Evolutionary conservation across 2,797 vertebrate species (phyloP), one percentile per base, ranked within the genome.

Genomic region (Hybognathus amarus): DNA sequence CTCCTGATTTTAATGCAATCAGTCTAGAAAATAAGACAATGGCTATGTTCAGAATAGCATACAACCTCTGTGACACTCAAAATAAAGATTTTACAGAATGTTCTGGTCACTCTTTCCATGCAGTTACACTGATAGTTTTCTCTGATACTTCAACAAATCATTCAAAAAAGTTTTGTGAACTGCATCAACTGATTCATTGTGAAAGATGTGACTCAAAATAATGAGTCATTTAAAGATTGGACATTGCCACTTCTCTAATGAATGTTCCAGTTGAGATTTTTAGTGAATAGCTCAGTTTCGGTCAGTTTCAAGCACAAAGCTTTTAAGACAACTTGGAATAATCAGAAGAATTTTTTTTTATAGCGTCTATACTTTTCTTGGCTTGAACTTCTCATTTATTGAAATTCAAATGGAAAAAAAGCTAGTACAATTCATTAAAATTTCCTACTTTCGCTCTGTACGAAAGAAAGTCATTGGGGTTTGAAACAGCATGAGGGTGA

Each of bases 1-100:
- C 87, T 86, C 50, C 79, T 2, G 81, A 90, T 88, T 67, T 75
- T 69, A 84, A 84, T 74, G 86, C 85, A 91, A 90, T 85, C 83
- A 84, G 86, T 83, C 86, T 85, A 85, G 80, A 79, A 90, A 86
- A 66, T 71, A 87, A 86, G 89, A 85, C 85, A 79, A 86, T 61
- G 18, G 18, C 67, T 40, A 61, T 45, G 10, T 30, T 22, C 11
- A 50, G 11, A 66, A 33, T 5, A 24, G 77, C 42, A 12, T 22
- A 38, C 20, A 36, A n/a, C 20, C 13, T 36, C 6, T 0, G 12
- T 13, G 3, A 36, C n/a, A 74, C 50, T 33, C 47, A 54, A 54
- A 54, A 68, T n/a, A 6, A 40, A 22, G 18, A 42, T 40, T 40
- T 59, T 61, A n/a, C n/a, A 38, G 20, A 56, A 38, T 56, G 12